These are phyloP conservation scores for Caenorhabditis imperialis DNA, from an alignment of 2,888 invertebrate species.

Conservation along the genomic window DNA sequence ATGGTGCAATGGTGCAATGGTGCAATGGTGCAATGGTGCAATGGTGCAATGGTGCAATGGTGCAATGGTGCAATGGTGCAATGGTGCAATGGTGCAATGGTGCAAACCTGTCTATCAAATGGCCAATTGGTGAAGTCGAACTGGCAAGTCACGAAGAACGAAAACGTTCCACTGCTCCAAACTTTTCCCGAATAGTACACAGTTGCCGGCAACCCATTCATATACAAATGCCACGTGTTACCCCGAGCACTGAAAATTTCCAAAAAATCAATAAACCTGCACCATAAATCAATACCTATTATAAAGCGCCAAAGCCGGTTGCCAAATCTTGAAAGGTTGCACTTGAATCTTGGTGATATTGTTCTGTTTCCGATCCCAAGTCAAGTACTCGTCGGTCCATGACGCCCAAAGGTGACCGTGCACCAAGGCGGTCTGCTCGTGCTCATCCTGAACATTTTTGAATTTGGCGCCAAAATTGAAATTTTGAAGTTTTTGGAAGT, in stretches of 20 bases:
- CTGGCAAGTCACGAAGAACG: conserved; percentile 76
- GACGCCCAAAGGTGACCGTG: conserved; percentile 74
- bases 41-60: no score
- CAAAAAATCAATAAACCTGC: no score
- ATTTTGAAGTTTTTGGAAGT: no score
- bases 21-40: no score
- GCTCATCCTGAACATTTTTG: conserved; percentile 67
- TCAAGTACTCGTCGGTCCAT: conserved; percentile 76
- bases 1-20: no score
- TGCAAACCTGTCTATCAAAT: conserved; percentile 69
- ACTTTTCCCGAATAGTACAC: conserved; percentile 67
- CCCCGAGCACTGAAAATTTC: conserved; percentile 68
- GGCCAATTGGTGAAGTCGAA: conserved; percentile 76
- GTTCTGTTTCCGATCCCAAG: conserved; percentile 68
- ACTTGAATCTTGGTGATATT: conserved; percentile 64
- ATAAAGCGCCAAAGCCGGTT: conserved; percentile 75
- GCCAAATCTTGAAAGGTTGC: conserved; percentile 73
- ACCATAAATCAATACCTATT: no score
- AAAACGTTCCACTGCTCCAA: conserved; percentile 69
- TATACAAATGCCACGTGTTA: conserved; percentile 75
- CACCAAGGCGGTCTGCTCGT: conserved; percentile 75
- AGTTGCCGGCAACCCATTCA: conserved; percentile 73
- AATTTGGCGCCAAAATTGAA: no score
- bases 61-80: no score
- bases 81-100: no score